Evolutionary conservation across 2,113 vertebrate genomes (phyloP).

Genomic region (Cottus gobio): DNA sequence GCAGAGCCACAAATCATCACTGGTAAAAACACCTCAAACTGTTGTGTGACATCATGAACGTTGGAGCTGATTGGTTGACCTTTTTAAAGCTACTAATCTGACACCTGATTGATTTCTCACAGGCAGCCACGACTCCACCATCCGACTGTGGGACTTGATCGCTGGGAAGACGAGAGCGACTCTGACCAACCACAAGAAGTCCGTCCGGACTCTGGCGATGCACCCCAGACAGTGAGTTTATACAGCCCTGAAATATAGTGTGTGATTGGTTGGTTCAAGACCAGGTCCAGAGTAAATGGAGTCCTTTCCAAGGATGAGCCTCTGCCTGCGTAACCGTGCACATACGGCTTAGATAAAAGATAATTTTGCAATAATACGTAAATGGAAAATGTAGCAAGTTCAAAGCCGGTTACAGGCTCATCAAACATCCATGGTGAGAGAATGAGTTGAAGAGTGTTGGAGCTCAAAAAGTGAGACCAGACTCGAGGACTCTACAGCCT

Average conservation of each 20-base stretch:
- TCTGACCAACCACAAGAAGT: conserved; percentile 98
- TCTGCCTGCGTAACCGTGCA: no score
- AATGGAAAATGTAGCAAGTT: no score
- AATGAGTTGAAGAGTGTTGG: no score
- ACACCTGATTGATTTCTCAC: neutral
- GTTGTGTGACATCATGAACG: neutral
- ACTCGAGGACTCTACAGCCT: no score
- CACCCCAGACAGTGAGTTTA: conserved; percentile 94
- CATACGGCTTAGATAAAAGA: no score
- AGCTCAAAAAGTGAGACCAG: no score
- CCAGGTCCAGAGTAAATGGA: no score
- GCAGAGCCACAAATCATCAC: conserved; percentile 97
- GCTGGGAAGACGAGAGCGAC: conserved; percentile 98
- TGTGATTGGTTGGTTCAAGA: neutral
- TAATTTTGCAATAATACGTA: no score
- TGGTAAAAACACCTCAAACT: conserved; percentile 78
- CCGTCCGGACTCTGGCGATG: conserved; percentile 91
- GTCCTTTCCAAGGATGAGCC: no score
- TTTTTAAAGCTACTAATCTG: neutral
- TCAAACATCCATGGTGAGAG: no score
- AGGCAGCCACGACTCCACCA: conserved; percentile 98
- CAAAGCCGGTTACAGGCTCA: no score
- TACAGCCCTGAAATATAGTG: accelerated
- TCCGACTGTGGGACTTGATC: conserved; percentile 96
- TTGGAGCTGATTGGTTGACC: neutral